phyloP scores from a whole-genome alignment of 2,797 vertebrate species.

The Centroberyx gerrardi region DNA sequence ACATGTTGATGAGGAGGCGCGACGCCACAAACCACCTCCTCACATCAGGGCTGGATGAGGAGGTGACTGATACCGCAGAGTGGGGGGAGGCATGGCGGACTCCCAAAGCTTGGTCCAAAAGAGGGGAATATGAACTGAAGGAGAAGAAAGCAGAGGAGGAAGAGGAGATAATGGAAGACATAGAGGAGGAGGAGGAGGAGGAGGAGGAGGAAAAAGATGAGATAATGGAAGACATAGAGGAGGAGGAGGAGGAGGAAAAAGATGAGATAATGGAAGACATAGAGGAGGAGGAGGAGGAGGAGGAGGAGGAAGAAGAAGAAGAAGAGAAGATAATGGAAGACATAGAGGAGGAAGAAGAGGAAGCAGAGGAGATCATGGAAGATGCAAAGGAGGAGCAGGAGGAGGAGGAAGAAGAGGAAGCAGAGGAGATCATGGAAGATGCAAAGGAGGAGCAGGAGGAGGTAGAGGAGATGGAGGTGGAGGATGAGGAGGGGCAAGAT shows the following conservation, averaged over 20 bases:
- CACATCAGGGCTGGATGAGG: slow-evolving; percentile 32
- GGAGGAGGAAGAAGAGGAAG: not conserved
- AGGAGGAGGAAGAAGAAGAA: not conserved
- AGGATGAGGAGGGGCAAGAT: not conserved
- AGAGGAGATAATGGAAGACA: not conserved
- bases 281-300: not conserved
- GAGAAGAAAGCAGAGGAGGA: slow-evolving; percentile 15
- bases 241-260: not conserved
- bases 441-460: not conserved
- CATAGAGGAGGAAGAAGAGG: not conserved
- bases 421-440: not conserved
- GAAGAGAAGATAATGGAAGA: too few relatives aligned
- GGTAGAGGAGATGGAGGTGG: not conserved
- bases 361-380: not conserved
- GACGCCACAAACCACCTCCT: slow-evolving; percentile 25
- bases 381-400: not conserved
- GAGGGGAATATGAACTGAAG: not conserved
- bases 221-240: not conserved
- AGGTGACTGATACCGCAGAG: slow-evolving; percentile 8
- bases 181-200: not conserved
- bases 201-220: not conserved
- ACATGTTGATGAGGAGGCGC: slow-evolving; percentile 44
- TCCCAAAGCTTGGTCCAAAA: slow-evolving; percentile 31
- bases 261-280: not conserved
- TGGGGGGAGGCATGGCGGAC: slow-evolving; percentile 65